Evolutionary conservation across 2,797 vertebrate genomes (phyloP).

Genomic region (Sebastes aleutianus): DNA sequence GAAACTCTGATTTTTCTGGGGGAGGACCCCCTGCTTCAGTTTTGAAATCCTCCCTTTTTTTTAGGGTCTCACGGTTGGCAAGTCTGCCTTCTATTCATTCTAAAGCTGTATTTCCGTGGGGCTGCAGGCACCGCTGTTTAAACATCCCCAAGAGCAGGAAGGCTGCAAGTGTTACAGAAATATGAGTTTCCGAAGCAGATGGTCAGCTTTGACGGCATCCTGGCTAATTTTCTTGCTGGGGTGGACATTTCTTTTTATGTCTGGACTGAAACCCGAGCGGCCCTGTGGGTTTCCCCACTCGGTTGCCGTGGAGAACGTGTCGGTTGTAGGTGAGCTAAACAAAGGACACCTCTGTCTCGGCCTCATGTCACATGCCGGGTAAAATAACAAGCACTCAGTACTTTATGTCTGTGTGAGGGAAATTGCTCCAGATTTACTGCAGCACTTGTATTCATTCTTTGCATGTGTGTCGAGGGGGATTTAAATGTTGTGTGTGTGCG

Average conservation of each 20-base stretch:
- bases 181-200: constrained; percentile 40
- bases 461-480: constrained; percentile 17
- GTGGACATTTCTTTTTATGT: constrained; percentile 70
- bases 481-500: constrained; percentile 6
- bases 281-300: constrained; percentile 40
- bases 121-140: not conserved
- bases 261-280: constrained; percentile 60
- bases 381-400: constrained; percentile 67
- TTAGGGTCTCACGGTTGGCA: too few species aligned
- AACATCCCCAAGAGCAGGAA: not conserved
- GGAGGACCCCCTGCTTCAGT: too few species aligned
- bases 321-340: constrained; percentile 56
- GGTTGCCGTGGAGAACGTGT: constrained; percentile 50
- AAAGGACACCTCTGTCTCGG: constrained; percentile 76
- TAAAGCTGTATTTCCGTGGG: not conserved
- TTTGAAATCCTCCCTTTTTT: too few species aligned
- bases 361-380: constrained; percentile 63
- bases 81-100: not conserved
- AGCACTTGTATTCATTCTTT: constrained; percentile 41
- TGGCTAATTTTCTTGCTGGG: constrained; percentile 59
- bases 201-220: constrained; percentile 15
- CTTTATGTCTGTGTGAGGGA: constrained; percentile 23
- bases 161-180: constrained; percentile 35
- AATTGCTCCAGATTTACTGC: constrained; percentile 51
- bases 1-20: too few species aligned